These are phyloP conservation scores for Pongo pygmaeus DNA, from an alignment of 2,113 vertebrate species.

Conservation along the genomic window DNA sequence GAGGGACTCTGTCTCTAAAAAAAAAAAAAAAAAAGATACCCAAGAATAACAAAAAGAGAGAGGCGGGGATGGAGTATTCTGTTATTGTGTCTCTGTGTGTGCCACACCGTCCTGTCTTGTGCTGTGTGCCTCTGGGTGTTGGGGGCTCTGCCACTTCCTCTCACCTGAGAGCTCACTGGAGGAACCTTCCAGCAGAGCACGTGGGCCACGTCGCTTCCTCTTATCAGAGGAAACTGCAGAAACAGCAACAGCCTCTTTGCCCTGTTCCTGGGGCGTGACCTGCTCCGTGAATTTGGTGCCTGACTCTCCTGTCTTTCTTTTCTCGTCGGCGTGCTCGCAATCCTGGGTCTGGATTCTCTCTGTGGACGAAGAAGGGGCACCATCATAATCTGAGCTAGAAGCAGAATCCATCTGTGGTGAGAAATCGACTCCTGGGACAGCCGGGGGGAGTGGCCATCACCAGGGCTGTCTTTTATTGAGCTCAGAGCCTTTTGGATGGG, in stretches of 20 bases:
- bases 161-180: rapidly evolving
- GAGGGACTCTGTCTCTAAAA: too few species aligned
- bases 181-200: rapidly evolving
- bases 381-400: not conserved
- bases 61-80: rapidly evolving
- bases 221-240: rapidly evolving
- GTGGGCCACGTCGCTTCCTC: rapidly evolving
- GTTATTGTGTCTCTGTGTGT: rapidly evolving
- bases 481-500: rapidly evolving
- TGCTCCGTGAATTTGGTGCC: not conserved
- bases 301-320: rapidly evolving
- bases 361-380: not conserved
- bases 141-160: not conserved
- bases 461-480: rapidly evolving
- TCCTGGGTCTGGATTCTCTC: not conserved
- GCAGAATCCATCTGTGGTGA: not conserved
- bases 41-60: rapidly evolving
- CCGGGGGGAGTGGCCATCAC: rapidly evolving
- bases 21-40: too few species aligned
- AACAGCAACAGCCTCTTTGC: rapidly evolving
- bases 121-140: rapidly evolving
- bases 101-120: rapidly evolving
- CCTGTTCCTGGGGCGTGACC: not conserved
- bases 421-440: not conserved
- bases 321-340: rapidly evolving